Conservation (phyloP, 2,797 vertebrate species). For the Spheniscus humboldti region DNA sequence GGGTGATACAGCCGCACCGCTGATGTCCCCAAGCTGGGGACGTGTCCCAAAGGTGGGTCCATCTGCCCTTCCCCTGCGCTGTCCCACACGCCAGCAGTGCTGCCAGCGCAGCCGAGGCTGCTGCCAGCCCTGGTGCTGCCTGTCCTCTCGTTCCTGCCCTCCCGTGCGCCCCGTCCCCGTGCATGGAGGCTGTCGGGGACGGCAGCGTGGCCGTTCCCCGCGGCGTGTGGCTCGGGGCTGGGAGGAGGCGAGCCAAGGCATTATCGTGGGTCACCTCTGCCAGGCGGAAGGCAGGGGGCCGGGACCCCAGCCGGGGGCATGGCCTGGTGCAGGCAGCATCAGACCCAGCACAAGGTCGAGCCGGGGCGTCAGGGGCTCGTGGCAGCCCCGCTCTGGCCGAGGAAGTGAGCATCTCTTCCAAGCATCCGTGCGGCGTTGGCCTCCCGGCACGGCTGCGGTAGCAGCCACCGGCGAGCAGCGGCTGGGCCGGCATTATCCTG, state of each 20-base stretch:
- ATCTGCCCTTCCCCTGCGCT: background rate
- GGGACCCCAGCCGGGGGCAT: background rate
- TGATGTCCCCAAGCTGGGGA: background rate
- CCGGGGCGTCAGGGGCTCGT: rapidly evolving
- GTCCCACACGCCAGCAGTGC: rapidly evolving
- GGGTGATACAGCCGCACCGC: background rate
- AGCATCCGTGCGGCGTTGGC: rapidly evolving
- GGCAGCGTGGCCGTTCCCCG: rapidly evolving
- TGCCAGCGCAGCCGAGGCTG: background rate
- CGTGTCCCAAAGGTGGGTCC: background rate
- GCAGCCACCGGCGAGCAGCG: background rate
- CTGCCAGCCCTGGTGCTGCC: background rate
- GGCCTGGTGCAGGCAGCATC: rapidly evolving
- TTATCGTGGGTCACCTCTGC: background rate
- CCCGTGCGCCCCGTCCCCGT: rapidly evolving
- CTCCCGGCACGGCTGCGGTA: background rate
- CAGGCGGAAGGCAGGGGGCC: background rate
- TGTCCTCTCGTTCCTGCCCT: background rate
- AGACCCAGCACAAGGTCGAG: background rate
- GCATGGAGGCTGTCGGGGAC: rapidly evolving
- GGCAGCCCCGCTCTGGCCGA: background rate
- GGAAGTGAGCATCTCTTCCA: background rate
- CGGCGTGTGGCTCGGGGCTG: background rate
- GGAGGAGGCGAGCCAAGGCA: background rate
- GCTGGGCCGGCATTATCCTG: constrained; percentile 15